Percentiles rank a stretch among this genome's conserved stretches.
Conservation (phyloP, 2,113 vertebrate species). For the Spea bombifrons region DNA sequence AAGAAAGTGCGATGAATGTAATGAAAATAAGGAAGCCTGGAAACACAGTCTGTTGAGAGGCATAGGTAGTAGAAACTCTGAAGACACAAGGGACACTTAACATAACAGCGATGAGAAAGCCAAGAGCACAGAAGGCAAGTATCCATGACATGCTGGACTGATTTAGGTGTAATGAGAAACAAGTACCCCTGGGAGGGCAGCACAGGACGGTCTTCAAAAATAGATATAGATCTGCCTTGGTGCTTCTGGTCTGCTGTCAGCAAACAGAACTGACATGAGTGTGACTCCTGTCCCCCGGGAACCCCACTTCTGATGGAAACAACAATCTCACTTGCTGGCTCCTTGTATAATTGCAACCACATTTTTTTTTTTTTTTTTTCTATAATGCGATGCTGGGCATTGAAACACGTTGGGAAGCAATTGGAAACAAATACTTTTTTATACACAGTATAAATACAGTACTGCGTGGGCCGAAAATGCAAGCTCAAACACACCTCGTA, state of each 20-base stretch:
- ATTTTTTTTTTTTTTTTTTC: conserved; percentile 37
- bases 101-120: conserved; percentile 20
- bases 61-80: conserved; percentile 4
- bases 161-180: conserved; percentile 47
- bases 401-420: conserved; percentile 8
- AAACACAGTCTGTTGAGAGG: conserved; percentile 1
- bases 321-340: conserved; percentile 30
- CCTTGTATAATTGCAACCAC: conserved; percentile 33
- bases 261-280: conserved; percentile 32
- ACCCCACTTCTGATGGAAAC: conserved; percentile 20
- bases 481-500: background rate
- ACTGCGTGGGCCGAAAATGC: background rate
- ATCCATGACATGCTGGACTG: conserved; percentile 36
- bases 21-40: conserved; percentile 9
- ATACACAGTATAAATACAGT: background rate
- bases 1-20: background rate
- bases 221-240: conserved; percentile 36
- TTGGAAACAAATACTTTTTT: conserved; percentile 15
- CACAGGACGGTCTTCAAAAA: conserved; percentile 34
- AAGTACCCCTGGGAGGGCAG: conserved; percentile 43
- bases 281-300: conserved; percentile 24
- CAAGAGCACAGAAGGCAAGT: conserved; percentile 20
- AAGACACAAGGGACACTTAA: conserved; percentile 29
- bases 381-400: conserved; percentile 10
- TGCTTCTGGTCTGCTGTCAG: conserved; percentile 41